Evolutionary conservation across 2,797 vertebrate species (phyloP).

Genomic region (Crenichthys baileyi): DNA sequence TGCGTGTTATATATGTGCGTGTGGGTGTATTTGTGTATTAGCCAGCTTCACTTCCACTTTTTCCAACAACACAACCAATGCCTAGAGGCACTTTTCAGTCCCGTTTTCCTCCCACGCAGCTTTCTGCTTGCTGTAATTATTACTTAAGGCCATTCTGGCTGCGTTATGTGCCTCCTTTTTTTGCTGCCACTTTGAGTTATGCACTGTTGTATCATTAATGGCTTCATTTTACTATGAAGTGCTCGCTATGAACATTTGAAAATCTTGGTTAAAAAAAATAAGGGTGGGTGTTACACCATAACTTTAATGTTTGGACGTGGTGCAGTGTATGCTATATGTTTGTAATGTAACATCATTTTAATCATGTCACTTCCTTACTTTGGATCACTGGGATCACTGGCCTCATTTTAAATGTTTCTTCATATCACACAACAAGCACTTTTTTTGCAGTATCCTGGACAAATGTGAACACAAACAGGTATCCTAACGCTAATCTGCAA

Average conservation of each 20-base stretch:
- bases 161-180: slow-evolving; percentile 52
- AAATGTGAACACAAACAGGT: slow-evolving; percentile 42
- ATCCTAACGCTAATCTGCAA: slow-evolving; percentile 40
- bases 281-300: slow-evolving; percentile 30
- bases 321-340: background rate
- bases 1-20: background rate
- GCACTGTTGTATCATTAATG: slow-evolving; percentile 67
- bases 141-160: slow-evolving; percentile 27
- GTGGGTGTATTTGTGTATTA: slow-evolving; percentile 35
- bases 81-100: slow-evolving; percentile 50
- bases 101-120: slow-evolving; percentile 50
- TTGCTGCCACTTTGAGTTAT: slow-evolving; percentile 65
- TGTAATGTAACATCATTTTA: slow-evolving; percentile 13
- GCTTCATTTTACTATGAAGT: slow-evolving; percentile 57
- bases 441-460: slow-evolving; percentile 56
- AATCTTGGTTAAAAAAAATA: slow-evolving; percentile 46
- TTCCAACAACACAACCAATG: slow-evolving; percentile 42
- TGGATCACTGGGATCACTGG: background rate
- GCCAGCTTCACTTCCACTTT: slow-evolving; percentile 38
- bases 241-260: slow-evolving; percentile 38
- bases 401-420: slow-evolving; percentile 48
- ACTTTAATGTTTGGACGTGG: background rate
- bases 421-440: slow-evolving; percentile 44
- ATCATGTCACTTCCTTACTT: too few species aligned
- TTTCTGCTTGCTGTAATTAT: slow-evolving; percentile 11